Conservation (phyloP, 2,113 vertebrate species). For the Albula glossodonta region DNA sequence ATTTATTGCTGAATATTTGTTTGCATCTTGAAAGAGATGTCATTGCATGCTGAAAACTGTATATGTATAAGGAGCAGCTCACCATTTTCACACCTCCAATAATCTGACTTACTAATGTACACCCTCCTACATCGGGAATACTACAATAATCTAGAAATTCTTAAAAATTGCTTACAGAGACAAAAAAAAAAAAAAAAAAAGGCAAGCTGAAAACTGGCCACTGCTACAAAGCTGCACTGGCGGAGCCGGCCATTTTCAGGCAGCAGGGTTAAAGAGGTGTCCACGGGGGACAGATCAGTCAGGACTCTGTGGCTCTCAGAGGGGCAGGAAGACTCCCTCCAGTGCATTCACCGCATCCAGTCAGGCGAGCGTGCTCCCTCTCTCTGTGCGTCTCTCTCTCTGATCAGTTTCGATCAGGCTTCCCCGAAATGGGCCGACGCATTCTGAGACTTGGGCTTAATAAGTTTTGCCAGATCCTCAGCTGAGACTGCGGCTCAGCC, state of each 20-base stretch:
- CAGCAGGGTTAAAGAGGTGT: not conserved
- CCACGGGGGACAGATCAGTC: not conserved
- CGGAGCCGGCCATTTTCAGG: not conserved
- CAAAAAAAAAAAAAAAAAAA: not conserved
- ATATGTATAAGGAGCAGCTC: not conserved
- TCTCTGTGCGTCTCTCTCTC: not conserved
- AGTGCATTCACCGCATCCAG: not conserved
- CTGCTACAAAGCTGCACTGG: not conserved
- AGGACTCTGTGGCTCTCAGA: not conserved
- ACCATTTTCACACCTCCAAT: not conserved
- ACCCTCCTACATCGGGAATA: not conserved
- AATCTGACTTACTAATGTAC: not conserved
- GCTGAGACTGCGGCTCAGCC: slow-evolving; percentile 50
- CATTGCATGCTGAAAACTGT: not conserved
- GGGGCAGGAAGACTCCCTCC: not conserved
- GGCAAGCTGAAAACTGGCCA: not conserved
- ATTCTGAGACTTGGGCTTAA: slow-evolving; percentile 42
- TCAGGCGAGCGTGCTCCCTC: not conserved
- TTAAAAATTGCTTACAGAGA: not conserved
- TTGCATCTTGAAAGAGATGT: not conserved
- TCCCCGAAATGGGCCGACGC: not conserved
- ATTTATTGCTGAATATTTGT: not conserved
- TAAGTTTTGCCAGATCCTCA: slow-evolving; percentile 52
- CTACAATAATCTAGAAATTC: not conserved
- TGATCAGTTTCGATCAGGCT: not conserved